Percentiles rank a stretch among this genome's conserved stretches.
These are phyloP conservation scores for Neomorphus geoffroyi DNA, from an alignment of 2,797 vertebrate species.

Conservation along the genomic window DNA sequence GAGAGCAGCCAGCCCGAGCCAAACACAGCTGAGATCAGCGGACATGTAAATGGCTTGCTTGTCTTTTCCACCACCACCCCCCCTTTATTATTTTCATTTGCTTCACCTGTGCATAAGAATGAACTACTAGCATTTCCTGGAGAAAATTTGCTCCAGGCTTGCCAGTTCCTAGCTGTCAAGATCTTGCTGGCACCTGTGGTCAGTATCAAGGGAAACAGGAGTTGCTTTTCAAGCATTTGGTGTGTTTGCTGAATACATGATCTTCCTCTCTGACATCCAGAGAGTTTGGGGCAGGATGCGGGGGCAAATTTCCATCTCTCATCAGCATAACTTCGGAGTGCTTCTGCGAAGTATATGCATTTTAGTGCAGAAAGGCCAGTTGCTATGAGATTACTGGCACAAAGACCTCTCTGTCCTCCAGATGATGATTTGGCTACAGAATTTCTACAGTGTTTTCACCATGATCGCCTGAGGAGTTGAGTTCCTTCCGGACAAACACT, in stretches of 20 bases:
- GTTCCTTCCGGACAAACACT: background rate
- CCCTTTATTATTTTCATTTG: too few relatives aligned
- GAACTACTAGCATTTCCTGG: background rate
- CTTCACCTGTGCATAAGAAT: background rate
- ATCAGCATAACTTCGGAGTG: background rate
- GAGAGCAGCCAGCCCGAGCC: background rate
- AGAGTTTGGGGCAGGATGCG: background rate
- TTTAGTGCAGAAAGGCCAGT: background rate
- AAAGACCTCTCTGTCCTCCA: background rate
- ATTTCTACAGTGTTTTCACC: background rate
- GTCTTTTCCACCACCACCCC: too few relatives aligned
- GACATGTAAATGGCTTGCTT: background rate
- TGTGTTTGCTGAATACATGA: fast-evolving
- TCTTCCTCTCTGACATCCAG: background rate
- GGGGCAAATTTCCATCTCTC: background rate
- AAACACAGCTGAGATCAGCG: background rate
- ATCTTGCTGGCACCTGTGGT: background rate
- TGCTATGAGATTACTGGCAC: background rate
- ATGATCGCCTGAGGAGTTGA: background rate
- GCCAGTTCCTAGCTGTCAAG: fast-evolving
- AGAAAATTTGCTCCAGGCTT: background rate
- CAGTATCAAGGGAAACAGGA: background rate
- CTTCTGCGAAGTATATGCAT: background rate
- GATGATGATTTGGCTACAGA: background rate
- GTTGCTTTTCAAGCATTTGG: background rate